Evolutionary conservation across 2,888 invertebrate genomes (phyloP).

Genomic region (Anoncus sp.): DNA sequence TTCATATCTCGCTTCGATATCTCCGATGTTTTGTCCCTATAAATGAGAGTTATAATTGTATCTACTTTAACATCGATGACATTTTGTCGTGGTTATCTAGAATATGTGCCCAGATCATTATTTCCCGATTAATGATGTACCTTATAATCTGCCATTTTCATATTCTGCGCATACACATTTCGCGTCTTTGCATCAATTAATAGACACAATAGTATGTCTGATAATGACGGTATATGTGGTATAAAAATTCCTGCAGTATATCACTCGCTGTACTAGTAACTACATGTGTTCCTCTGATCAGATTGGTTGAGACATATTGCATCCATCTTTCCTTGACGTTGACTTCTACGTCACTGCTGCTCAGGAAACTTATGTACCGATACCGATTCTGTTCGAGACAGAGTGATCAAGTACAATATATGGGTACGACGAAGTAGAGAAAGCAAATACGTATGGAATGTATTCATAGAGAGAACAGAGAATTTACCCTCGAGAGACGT

Average conservation of each 20-base stretch:
- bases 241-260: not conserved
- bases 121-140: not conserved
- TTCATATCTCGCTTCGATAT: too few species aligned
- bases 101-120: not conserved
- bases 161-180: slow-evolving; percentile 8
- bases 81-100: not conserved
- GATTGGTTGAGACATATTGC: slow-evolving; percentile 1
- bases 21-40: not conserved
- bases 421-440: slow-evolving; percentile 7
- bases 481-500: slow-evolving; percentile 14
- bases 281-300: too few species aligned
- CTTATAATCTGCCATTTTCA: slow-evolving; percentile 1
- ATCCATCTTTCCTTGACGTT: slow-evolving; percentile 34
- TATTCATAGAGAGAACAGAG: slow-evolving; percentile 31
- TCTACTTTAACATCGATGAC: not conserved
- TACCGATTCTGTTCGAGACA: slow-evolving; percentile 27
- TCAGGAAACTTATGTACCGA: slow-evolving; percentile 15
- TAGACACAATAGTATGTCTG: not conserved
- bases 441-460: slow-evolving; percentile 28
- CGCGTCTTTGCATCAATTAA: not conserved
- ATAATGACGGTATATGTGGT: not conserved
- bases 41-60: not conserved
- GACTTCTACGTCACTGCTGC: slow-evolving; percentile 17
- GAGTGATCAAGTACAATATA: slow-evolving; percentile 9
- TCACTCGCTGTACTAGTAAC: not conserved